Base-by-base conservation (phyloP, 2,888 invertebrate species). In the Heterodera filipjevi region DNA sequence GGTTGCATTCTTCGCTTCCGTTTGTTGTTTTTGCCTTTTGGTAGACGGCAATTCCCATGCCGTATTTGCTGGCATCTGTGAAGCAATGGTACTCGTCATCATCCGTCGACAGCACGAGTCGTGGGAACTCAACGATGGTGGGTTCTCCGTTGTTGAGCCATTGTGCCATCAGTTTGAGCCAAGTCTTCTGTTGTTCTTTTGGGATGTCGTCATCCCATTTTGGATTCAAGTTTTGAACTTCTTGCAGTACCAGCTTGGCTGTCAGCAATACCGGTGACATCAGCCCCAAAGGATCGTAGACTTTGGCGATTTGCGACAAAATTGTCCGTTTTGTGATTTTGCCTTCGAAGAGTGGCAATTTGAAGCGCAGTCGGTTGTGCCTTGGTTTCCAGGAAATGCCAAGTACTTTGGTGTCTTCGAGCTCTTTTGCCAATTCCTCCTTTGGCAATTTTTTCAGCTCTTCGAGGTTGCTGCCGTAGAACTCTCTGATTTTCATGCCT, bases 281-380 rank as follows among this genome's bases (percentile, higher is more conserved):
- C 3, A 74, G 32, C 70, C 81, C 81, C 10, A 74, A n/a, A 2
- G 81, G 81, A 49, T 81, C 82, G 70, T 70, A 82, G 22, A 77
- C 27, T 16, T 27, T 33, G 10, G 82, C 82, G 44, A 71, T 64
- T 8, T 59, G 30, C 19, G 71, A 33, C 5, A 82, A 59, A 16
- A 77, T 46, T 10, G 33, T 49, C 19, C 82, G 44, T 39, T 82
- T 82, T 22, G 82, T 82, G n/a, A 59, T 59, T 6, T 22, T 22
- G n/a, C n/a, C n/a, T 22, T 22, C n/a, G 27, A 64, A 27, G 8
- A 49, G 30, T 16, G 39, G 27, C 8, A 30, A 39, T 39, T n/a
- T 27, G 33, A 22, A n/a, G 39, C 5, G 1, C 10, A 46, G 22
- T 6, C 39, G 27, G 10, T 59, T 59, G 27, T 59, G 59, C 27